Evolutionary conservation across 2,888 invertebrate species (phyloP).

Genomic region (Acleris holmiana): DNA sequence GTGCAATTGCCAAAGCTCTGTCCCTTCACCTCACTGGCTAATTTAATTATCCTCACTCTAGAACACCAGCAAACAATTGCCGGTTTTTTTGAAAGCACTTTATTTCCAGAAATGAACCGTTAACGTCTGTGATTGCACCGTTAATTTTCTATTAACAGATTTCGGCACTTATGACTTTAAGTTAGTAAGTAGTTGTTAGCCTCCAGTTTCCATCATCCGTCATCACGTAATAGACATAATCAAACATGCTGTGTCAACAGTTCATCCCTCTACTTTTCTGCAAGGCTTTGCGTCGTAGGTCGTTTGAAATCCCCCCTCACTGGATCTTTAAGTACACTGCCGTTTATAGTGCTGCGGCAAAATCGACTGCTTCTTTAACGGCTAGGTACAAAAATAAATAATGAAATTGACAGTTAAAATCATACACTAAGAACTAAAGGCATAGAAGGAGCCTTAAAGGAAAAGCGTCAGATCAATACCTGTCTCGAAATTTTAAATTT

Average conservation of each 20-base stretch:
- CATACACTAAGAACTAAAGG: too few species aligned
- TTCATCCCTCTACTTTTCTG: slow-evolving; percentile 48
- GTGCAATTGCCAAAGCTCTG: too few species aligned
- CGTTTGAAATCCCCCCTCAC: background rate
- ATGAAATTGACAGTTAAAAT: too few species aligned
- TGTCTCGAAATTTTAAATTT: too few species aligned
- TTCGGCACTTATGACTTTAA: slow-evolving; percentile 43
- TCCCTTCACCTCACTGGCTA: too few species aligned
- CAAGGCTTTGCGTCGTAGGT: slow-evolving; percentile 59
- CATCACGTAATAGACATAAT: slow-evolving; percentile 62
- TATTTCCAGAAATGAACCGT: background rate
- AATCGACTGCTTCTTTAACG: too few species aligned
- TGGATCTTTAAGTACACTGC: too few species aligned
- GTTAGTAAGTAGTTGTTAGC: slow-evolving; percentile 31
- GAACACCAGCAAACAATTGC: background rate
- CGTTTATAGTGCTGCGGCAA: too few species aligned
- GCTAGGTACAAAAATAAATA: too few species aligned
- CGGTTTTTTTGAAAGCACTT: background rate
- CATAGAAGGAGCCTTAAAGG: too few species aligned
- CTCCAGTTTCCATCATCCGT: slow-evolving; percentile 45
- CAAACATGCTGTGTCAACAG: slow-evolving; percentile 47
- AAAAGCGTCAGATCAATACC: too few species aligned
- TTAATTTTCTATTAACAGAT: slow-evolving; percentile 60
- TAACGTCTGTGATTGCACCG: slow-evolving; percentile 16
- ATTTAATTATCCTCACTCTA: too few species aligned